Evolutionary conservation across 2,113 vertebrate species (phyloP).

Genomic region (Aspiorhynchus laticeps): DNA sequence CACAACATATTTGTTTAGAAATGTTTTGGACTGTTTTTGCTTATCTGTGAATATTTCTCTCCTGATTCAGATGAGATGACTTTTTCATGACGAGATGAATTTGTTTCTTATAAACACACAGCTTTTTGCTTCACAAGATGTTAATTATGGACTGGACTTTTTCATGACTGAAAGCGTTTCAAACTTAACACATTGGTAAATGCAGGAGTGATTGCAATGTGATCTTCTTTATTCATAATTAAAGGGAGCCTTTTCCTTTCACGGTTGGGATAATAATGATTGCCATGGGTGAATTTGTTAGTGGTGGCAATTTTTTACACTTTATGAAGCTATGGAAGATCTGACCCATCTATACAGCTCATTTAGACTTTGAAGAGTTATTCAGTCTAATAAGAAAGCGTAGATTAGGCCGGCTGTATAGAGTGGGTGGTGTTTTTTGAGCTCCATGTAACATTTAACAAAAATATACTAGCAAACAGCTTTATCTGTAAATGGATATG

Average conservation of each 20-base stretch:
- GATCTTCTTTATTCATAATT: conserved; percentile 43
- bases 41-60: too few species aligned
- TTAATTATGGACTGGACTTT: not conserved
- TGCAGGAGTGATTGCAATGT: conserved; percentile 13
- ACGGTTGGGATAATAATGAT: conserved; percentile 11
- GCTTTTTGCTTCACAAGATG: not conserved
- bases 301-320: too few species aligned
- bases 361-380: conserved; percentile 6
- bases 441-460: not conserved
- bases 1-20: too few species aligned
- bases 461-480: not conserved
- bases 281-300: conserved; percentile 1
- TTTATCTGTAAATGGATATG: conserved; percentile 13
- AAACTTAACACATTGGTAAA: conserved; percentile 17
- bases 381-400: not conserved
- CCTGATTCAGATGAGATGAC: too few species aligned
- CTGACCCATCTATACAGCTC: not conserved
- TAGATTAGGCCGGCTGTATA: not conserved
- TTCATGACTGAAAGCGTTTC: not conserved
- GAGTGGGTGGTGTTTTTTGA: not conserved
- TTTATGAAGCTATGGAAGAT: not conserved
- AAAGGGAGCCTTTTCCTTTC: conserved; percentile 30
- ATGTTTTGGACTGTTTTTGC: too few species aligned
- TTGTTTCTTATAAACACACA: not conserved
- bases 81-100: not conserved